These are phyloP conservation scores for Okapia johnstoni DNA, from an alignment of 2,113 vertebrate species.

Conservation along the genomic window DNA sequence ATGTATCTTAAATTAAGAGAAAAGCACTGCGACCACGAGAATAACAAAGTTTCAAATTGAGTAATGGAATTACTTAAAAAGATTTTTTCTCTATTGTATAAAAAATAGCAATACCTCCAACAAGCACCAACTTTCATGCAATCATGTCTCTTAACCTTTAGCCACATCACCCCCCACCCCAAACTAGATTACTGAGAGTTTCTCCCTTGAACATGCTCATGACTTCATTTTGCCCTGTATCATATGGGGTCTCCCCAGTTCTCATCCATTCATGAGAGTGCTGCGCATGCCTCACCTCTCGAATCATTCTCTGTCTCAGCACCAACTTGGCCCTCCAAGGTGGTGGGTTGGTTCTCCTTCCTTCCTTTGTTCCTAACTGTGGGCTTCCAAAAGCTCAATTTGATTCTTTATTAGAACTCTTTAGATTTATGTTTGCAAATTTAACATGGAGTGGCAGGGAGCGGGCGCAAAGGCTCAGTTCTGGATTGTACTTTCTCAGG, in stretches of 20 bases:
- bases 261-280: not conserved
- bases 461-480: accelerated
- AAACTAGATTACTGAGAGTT: not conserved
- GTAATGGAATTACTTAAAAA: not conserved
- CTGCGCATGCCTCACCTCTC: not conserved
- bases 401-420: slow-evolving; percentile 10
- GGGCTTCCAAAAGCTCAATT: not conserved
- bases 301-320: not conserved
- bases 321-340: not conserved
- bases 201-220: not conserved
- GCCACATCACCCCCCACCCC: not conserved
- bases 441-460: not conserved
- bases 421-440: not conserved
- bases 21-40: not conserved
- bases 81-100: not conserved
- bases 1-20: not conserved
- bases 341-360: not conserved
- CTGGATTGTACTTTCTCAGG: not conserved
- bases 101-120: not conserved
- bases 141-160: not conserved
- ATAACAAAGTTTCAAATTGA: not conserved
- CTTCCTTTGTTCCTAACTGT: not conserved
- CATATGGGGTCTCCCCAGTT: not conserved
- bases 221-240: not conserved
- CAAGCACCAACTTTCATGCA: not conserved